These are phyloP conservation scores for Aphelenchoides bicaudatus DNA, from an alignment of 2,888 invertebrate species.

Conservation along the genomic window DNA sequence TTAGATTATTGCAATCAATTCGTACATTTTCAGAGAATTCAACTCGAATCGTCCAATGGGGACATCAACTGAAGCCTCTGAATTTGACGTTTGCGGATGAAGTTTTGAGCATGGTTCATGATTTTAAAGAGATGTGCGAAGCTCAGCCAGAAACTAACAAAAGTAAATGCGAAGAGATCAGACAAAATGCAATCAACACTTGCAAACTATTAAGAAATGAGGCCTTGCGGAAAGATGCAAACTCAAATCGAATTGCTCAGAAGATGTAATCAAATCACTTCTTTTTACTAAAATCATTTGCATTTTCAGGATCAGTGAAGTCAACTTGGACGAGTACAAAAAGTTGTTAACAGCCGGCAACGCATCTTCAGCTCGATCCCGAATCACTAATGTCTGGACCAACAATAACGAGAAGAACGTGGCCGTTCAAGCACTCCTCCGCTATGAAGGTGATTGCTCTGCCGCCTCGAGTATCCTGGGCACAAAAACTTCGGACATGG, in stretches of 20 bases:
- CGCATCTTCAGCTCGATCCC: neutral
- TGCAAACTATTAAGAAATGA: neutral
- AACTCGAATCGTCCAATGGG: constrained; percentile 11
- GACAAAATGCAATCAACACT: neutral
- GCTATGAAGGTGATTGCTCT: neutral
- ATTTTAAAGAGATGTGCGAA: constrained; percentile 9
- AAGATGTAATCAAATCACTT: no score
- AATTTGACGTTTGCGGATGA: constrained; percentile 5
- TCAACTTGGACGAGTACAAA: neutral
- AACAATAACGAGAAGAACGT: constrained; percentile 2
- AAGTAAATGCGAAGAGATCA: constrained; percentile 7
- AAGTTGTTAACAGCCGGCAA: neutral
- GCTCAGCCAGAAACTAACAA: neutral
- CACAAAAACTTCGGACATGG: neutral
- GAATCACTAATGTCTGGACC: neutral
- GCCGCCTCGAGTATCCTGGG: neutral
- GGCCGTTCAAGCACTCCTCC: constrained; percentile 8
- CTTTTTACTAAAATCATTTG: no score
- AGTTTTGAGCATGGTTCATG: neutral
- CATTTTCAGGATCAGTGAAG: no score
- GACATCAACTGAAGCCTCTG: neutral
- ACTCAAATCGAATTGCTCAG: neutral
- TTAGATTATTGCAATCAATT: neutral
- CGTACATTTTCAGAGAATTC: constrained; percentile 6
- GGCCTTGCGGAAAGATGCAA: constrained; percentile 9